Evolutionary conservation across 2,797 vertebrate genomes (phyloP), one percentile per base, ranked within the genome.

Genomic region (Enteromius paludinosus): DNA sequence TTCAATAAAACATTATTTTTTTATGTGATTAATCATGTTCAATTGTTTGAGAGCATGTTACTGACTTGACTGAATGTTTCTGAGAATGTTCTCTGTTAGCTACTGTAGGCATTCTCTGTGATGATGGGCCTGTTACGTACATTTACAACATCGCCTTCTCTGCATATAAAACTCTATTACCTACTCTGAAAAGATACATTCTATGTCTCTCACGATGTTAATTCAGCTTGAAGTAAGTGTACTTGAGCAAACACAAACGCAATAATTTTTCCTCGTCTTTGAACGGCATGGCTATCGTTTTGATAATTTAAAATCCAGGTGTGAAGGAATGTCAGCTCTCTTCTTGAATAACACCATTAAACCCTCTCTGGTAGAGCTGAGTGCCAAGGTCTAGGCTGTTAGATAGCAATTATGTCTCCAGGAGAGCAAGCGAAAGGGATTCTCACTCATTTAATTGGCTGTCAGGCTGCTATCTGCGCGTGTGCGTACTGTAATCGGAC

Each of bases 261-360:
- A 25, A 30, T 56, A 0, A 47, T 54, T 30, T 56, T 28, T 25
- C 70, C 18, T 4, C 0, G 23, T 52, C 25, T 35, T 23, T 45
- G 30, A 59, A 49, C 8, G 20, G 14, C 38, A 70, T 41, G 5
- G 41, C 11, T 25, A 62, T 54, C 43, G 28, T 72, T 66, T 64
- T 38, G 74, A 69, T 41, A 20, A 78, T 62, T 64, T 45, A 78
- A 73, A 72, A 73, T 65, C 43, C 76, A 74, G 80, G 80, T 82
- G 47, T 66, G 71, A 82, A 82, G 61, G 47, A 82, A 81, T 54
- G 79, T 74, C 59, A 41, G 70, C 70, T 65, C 71, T 82, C 43
- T n/a, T 41, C 80, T 82, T 82, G 70, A 74, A 74, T 65, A 81
- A 74, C 79, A 81, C 43, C 47, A 82, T 82, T 82, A 82, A 73